Conservation (phyloP, 2,888 invertebrate genomes). For the Hedya salicella region DNA sequence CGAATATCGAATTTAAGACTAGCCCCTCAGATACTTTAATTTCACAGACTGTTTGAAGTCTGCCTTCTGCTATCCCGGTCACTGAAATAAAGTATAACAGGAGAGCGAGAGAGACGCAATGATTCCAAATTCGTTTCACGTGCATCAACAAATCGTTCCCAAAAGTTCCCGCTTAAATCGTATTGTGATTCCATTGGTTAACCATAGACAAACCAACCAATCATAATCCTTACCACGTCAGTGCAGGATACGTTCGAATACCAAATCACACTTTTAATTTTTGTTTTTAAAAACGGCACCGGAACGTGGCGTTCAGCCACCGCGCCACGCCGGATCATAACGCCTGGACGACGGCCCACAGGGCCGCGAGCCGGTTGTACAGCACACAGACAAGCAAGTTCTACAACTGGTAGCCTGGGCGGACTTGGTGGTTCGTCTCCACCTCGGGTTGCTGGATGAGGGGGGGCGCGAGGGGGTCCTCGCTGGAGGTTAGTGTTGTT, state of each 20-base stretch:
- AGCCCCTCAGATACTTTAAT: too few relatives aligned
- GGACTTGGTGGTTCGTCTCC: slow-evolving; percentile 60
- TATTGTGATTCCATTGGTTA: too few relatives aligned
- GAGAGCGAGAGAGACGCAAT: too few relatives aligned
- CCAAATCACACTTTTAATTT: neutral
- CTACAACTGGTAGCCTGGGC: slow-evolving; percentile 74
- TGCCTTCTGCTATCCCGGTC: too few relatives aligned
- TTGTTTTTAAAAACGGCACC: slow-evolving; percentile 30
- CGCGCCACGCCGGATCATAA: slow-evolving; percentile 42
- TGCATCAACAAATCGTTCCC: too few relatives aligned
- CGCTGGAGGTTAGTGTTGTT: slow-evolving; percentile 72
- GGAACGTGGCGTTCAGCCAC: slow-evolving; percentile 30
- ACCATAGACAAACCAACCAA: too few relatives aligned
- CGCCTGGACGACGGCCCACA: slow-evolving; percentile 48
- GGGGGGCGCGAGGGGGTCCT: slow-evolving; percentile 74
- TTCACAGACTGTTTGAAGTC: too few relatives aligned
- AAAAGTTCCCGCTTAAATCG: too few relatives aligned
- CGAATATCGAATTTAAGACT: too few relatives aligned
- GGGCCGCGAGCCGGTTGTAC: slow-evolving; percentile 48
- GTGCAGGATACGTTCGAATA: neutral
- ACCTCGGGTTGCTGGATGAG: slow-evolving; percentile 65
- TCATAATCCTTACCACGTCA: neutral
- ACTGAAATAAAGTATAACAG: too few relatives aligned
- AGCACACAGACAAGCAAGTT: slow-evolving; percentile 62
- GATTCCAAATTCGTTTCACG: too few relatives aligned